Conservation (phyloP, 1,140 invertebrate genomes). For the Episyrphus balteatus region DNA sequence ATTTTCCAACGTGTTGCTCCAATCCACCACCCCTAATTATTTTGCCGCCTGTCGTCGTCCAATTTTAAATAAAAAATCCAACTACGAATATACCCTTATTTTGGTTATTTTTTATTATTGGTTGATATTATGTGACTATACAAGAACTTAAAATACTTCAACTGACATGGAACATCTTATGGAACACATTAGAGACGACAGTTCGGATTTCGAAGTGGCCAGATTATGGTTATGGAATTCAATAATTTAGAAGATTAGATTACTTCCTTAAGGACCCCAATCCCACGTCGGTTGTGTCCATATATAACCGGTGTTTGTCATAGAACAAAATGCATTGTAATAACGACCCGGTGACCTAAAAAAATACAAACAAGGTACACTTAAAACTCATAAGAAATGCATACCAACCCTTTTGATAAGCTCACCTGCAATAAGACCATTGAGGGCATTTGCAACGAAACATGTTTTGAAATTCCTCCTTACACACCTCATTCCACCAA, state of each 20-base stretch:
- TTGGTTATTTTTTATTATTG: not conserved
- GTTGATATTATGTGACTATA: not conserved
- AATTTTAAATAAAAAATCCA: no score
- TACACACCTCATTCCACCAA: conserved; percentile 89
- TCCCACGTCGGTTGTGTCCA: conserved; percentile 65
- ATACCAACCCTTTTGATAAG: not conserved
- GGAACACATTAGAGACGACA: no score
- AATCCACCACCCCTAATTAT: no score
- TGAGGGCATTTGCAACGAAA: conserved; percentile 78
- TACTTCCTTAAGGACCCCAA: conserved; percentile 25
- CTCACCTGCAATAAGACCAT: conserved; percentile 70
- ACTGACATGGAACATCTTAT: no score
- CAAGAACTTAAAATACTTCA: not conserved
- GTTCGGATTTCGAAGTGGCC: no score
- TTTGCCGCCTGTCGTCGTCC: no score
- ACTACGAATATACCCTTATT: not conserved
- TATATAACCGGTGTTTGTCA: conserved; percentile 81
- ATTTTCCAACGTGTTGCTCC: conserved; percentile 6
- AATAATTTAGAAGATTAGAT: no score
- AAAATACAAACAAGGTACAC: not conserved
- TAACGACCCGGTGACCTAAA: conserved; percentile 62
- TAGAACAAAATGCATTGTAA: conserved; percentile 81
- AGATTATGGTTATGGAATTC: no score
- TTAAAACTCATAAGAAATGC: not conserved
- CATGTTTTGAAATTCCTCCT: conserved; percentile 76